phyloP scores from a whole-genome alignment of 2,888 invertebrate species.

The Kuschelorhynchus macadamiae region DNA sequence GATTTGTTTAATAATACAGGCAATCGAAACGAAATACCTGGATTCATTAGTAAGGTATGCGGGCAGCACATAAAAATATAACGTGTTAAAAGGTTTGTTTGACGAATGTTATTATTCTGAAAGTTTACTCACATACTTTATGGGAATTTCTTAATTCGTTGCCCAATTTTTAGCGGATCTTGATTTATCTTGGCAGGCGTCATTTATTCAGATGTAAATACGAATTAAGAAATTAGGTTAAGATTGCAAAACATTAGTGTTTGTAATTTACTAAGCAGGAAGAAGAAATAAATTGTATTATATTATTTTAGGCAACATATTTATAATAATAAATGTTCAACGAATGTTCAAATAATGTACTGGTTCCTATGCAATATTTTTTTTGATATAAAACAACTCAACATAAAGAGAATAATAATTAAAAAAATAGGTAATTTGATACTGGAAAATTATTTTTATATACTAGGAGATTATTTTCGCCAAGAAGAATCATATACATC shows the following conservation, averaged over 20 bases:
- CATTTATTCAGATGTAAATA: background rate
- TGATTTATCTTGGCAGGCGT: slow-evolving; percentile 4
- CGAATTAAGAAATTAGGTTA: background rate
- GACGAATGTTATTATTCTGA: slow-evolving; percentile 1
- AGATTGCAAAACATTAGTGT: background rate
- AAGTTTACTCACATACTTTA: slow-evolving; percentile 4
- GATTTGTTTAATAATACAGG: slow-evolving; percentile 26
- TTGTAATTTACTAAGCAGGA: too few species aligned
- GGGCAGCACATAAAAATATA: slow-evolving; percentile 4
- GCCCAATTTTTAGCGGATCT: background rate
- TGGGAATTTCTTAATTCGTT: slow-evolving; percentile 4
- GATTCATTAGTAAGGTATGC: slow-evolving; percentile 27
- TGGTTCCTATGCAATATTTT: too few species aligned
- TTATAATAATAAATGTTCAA: too few species aligned
- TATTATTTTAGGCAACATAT: too few species aligned
- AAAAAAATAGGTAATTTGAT: too few species aligned
- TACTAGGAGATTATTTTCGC: too few species aligned
- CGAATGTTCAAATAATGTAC: too few species aligned
- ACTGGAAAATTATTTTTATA: too few species aligned
- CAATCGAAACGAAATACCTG: slow-evolving; percentile 22
- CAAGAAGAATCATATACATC: too few species aligned
- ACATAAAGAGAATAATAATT: too few species aligned
- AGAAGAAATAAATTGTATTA: too few species aligned
- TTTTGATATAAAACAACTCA: too few species aligned
- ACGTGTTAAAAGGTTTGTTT: slow-evolving; percentile 14